phyloP scores from a whole-genome alignment of 2,888 invertebrate genomes.

The Leptinotarsa tumamoca region DNA sequence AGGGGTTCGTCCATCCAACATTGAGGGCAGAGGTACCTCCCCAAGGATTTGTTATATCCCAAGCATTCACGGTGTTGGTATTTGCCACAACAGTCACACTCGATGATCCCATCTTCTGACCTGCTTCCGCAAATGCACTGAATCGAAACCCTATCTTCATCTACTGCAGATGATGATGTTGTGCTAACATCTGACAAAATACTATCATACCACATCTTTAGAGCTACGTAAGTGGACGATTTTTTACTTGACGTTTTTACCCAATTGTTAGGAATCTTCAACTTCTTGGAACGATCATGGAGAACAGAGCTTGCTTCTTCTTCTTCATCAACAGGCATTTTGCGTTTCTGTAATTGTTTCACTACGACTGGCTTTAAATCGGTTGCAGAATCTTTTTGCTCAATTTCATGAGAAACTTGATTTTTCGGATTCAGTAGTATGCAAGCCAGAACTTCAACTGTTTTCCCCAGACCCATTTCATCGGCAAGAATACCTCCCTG shows the following conservation, averaged over 20 bases:
- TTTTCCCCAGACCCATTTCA: conserved; percentile 87
- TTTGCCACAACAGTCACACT: conserved; percentile 72
- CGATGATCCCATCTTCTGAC: conserved; percentile 52
- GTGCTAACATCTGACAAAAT: conserved; percentile 52
- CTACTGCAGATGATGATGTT: conserved; percentile 23
- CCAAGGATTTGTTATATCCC: conserved; percentile 53
- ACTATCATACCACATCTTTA: conserved; percentile 59
- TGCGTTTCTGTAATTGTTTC: conserved; percentile 37
- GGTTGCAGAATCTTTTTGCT: conserved; percentile 16
- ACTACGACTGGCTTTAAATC: conserved; percentile 31
- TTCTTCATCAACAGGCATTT: conserved; percentile 29
- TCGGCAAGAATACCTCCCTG: conserved; percentile 82
- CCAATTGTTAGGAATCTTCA: conserved; percentile 51
- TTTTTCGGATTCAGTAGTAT: conserved; percentile 70
- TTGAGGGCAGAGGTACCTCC: conserved; percentile 73
- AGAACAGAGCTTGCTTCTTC: conserved; percentile 27
- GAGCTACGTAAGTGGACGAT: conserved; percentile 51
- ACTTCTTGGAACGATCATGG: conserved; percentile 48
- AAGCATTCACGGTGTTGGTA: conserved; percentile 77
- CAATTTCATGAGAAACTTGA: conserved; percentile 23
- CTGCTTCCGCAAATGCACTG: conserved; percentile 67
- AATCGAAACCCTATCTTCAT: conserved; percentile 42
- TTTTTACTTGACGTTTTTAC: conserved; percentile 51
- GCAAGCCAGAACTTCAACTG: conserved; percentile 79
- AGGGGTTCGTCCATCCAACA: conserved; percentile 72